These are phyloP conservation scores for Plectropomus leopardus DNA, from an alignment of 2,113 vertebrate genomes.

Conservation along the genomic window DNA sequence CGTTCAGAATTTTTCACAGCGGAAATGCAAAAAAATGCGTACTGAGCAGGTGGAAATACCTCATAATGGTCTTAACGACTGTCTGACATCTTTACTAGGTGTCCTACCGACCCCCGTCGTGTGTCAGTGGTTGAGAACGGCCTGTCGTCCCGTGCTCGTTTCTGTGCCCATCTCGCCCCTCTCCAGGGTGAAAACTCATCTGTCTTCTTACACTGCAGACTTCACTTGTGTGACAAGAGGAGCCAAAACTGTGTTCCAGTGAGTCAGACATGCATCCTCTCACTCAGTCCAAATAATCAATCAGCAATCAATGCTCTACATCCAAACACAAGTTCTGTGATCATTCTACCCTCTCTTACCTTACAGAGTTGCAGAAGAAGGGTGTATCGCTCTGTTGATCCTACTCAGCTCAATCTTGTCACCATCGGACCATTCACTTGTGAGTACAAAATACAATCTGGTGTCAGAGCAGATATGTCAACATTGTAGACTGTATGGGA, in stretches of 20 bases:
- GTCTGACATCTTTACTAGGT: not conserved
- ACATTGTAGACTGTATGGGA: not conserved
- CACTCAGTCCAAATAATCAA: not conserved
- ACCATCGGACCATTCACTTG: slow-evolving; percentile 1
- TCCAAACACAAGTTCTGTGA: not conserved
- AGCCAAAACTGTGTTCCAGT: not conserved
- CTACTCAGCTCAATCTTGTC: not conserved
- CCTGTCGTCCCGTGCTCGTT: not conserved
- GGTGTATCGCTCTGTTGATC: not conserved
- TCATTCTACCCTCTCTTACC: not conserved
- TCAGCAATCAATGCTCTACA: not conserved
- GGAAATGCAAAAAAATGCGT: too few species aligned
- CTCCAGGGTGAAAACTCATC: too few species aligned
- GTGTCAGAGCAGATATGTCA: not conserved
- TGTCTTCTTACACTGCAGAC: slow-evolving; percentile 8
- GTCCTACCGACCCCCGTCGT: not conserved
- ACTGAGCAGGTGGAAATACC: too few species aligned
- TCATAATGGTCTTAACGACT: too few species aligned
- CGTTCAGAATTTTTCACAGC: too few species aligned
- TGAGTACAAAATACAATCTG: not conserved
- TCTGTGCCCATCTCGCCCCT: not conserved
- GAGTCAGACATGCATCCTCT: not conserved
- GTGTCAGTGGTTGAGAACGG: not conserved
- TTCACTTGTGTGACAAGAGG: slow-evolving; percentile 1
- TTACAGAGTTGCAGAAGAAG: not conserved